Conservation (phyloP, 2,113 vertebrate genomes). For the Polypterus bichir region DNA sequence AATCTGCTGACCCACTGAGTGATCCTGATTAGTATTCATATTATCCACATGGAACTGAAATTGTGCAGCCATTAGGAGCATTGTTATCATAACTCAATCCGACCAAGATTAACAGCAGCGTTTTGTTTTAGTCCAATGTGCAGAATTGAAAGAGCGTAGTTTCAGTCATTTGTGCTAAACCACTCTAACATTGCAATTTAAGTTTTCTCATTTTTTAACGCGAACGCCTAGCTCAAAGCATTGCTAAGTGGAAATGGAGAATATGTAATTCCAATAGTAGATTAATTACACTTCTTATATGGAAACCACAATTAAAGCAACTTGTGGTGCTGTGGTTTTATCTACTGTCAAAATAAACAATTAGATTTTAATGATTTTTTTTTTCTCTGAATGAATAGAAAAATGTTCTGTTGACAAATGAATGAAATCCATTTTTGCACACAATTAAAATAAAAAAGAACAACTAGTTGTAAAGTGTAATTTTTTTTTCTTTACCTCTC, state of each 20-base stretch:
- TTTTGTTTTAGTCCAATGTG: slow-evolving; percentile 25
- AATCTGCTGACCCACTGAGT: slow-evolving; percentile 30
- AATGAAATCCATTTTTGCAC: too few relatives aligned
- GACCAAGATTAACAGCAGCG: slow-evolving; percentile 29
- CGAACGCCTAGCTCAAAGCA: slow-evolving; percentile 8
- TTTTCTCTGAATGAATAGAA: too few relatives aligned
- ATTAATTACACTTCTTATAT: slow-evolving; percentile 4
- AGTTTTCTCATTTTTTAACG: slow-evolving; percentile 28
- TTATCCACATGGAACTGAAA: slow-evolving; percentile 22
- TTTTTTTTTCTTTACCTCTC: too few relatives aligned
- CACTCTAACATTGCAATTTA: slow-evolving; percentile 25
- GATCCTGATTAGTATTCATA: slow-evolving; percentile 29
- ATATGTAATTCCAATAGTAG: neutral
- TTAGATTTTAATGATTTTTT: too few relatives aligned
- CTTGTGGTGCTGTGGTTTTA: slow-evolving; percentile 1
- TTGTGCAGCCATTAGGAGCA: slow-evolving; percentile 24
- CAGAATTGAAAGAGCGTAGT: slow-evolving; percentile 25
- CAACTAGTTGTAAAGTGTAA: too few relatives aligned
- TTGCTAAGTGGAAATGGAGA: neutral
- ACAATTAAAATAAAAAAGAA: too few relatives aligned
- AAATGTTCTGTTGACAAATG: too few relatives aligned
- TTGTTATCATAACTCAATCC: slow-evolving; percentile 28
- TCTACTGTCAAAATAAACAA: neutral
- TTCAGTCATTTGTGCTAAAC: slow-evolving; percentile 25
- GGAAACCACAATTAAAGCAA: neutral